These are phyloP conservation scores for Xiphorhynchus elegans DNA, from an alignment of 2,113 vertebrate genomes.

Conservation along the genomic window DNA sequence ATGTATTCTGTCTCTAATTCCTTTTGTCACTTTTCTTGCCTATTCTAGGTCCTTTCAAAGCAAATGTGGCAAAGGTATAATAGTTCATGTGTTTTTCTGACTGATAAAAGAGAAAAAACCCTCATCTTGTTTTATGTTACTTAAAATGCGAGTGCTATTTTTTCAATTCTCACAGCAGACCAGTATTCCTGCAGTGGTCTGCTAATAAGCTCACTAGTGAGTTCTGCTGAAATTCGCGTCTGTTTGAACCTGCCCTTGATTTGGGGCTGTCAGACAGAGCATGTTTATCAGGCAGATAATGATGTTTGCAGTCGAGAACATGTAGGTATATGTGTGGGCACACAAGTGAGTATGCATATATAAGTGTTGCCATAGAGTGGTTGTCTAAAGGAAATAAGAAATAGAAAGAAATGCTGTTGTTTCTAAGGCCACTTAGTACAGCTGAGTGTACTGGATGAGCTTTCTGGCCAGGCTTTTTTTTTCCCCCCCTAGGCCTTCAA, in stretches of 20 bases:
- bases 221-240: conserved; percentile 44
- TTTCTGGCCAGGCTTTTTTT: not conserved
- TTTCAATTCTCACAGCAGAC: conserved; percentile 57
- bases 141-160: conserved; percentile 68
- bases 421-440: not conserved
- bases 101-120: conserved; percentile 40
- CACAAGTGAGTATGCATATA: not conserved
- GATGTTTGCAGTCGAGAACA: conserved; percentile 35
- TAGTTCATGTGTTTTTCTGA: conserved; percentile 44
- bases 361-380: not conserved
- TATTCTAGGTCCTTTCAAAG: conserved; percentile 11
- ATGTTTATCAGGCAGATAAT: conserved; percentile 36
- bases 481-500: not conserved
- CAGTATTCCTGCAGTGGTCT: conserved; percentile 32
- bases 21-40: conserved; percentile 1
- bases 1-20: conserved; percentile 3
- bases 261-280: conserved; percentile 24
- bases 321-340: not conserved
- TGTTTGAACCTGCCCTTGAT: conserved; percentile 57
- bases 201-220: conserved; percentile 64
- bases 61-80: not conserved
- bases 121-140: conserved; percentile 29
- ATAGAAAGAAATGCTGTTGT: not conserved
- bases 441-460: not conserved
- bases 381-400: not conserved